These are phyloP conservation scores for Coranthus polyacanthus DNA, from an alignment of 2,797 vertebrate species.

Conservation along the genomic window DNA sequence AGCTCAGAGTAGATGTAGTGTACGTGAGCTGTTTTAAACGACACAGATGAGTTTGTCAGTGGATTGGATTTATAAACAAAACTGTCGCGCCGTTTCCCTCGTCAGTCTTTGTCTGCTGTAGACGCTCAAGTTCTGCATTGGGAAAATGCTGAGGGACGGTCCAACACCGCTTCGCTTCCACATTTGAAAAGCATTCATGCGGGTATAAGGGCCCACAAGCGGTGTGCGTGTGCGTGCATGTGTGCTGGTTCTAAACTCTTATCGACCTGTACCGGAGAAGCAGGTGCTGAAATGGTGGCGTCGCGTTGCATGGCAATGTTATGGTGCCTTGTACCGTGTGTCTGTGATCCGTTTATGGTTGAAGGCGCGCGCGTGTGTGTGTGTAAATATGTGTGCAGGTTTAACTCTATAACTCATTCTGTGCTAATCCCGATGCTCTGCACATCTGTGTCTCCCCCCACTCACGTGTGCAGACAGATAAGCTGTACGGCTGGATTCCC, in stretches of 20 bases:
- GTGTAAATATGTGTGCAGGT: slow-evolving; percentile 45
- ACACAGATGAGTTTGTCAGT: accelerated
- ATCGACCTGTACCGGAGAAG: slow-evolving; percentile 13
- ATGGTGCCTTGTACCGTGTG: slow-evolving; percentile 39
- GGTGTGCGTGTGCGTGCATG: slow-evolving; percentile 7
- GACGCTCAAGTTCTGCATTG: slow-evolving; percentile 22
- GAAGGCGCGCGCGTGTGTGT: slow-evolving; percentile 42
- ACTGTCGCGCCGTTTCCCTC: too few species aligned
- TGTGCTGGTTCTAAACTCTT: slow-evolving; percentile 6
- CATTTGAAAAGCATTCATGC: slow-evolving; percentile 37
- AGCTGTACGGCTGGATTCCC: slow-evolving; percentile 68
- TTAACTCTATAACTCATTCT: slow-evolving; percentile 65
- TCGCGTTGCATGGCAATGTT: slow-evolving; percentile 22
- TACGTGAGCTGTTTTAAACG: not conserved
- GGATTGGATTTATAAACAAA: too few species aligned
- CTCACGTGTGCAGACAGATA: slow-evolving; percentile 79
- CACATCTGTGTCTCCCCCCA: slow-evolving; percentile 75
- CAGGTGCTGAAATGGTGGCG: slow-evolving; percentile 54
- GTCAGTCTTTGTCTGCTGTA: slow-evolving; percentile 18
- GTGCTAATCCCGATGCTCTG: slow-evolving; percentile 75
- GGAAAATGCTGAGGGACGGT: slow-evolving; percentile 13
- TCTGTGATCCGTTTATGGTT: slow-evolving; percentile 37
- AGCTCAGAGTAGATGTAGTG: not conserved
- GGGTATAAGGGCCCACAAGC: slow-evolving; percentile 24
- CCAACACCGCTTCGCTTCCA: slow-evolving; percentile 26